Percentiles rank a stretch among this genome's conserved stretches.
phyloP scores from a whole-genome alignment of 2,113 vertebrate species.

The Merops nubicus region DNA sequence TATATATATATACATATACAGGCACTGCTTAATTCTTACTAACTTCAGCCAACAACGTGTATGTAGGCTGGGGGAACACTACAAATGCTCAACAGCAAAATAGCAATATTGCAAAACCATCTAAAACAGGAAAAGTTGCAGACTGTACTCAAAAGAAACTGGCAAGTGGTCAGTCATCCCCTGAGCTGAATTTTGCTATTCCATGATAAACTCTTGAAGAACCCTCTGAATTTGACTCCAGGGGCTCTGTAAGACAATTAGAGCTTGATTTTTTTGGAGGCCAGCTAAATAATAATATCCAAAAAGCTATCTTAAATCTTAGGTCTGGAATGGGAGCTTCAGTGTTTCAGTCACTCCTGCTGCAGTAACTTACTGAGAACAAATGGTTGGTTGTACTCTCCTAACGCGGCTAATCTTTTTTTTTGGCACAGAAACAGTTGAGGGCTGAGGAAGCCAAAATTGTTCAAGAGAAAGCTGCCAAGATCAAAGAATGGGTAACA shows the following conservation, averaged over 20 bases:
- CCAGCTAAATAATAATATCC: background rate
- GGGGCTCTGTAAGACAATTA: background rate
- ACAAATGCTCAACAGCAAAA: background rate
- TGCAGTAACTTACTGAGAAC: background rate
- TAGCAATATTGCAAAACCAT: background rate
- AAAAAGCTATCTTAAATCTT: background rate
- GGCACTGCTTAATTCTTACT: background rate
- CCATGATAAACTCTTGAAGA: background rate
- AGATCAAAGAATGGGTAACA: constrained; percentile 98
- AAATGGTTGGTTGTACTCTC: background rate
- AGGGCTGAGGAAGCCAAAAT: constrained; percentile 91
- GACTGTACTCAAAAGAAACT: background rate
- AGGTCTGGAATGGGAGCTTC: background rate
- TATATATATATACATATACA: no score
- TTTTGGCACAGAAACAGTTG: constrained; percentile 81
- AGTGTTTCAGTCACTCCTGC: background rate
- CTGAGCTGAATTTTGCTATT: background rate
- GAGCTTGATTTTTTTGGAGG: background rate
- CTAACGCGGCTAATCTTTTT: background rate
- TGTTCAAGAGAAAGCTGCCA: constrained; percentile 93
- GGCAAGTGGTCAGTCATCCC: background rate
- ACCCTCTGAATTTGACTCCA: background rate
- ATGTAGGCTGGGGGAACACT: background rate
- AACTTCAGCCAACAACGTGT: background rate
- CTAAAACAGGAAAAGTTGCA: background rate